Evolutionary conservation across 2,797 vertebrate species (phyloP).

Genomic region (Muscicapa striata): DNA sequence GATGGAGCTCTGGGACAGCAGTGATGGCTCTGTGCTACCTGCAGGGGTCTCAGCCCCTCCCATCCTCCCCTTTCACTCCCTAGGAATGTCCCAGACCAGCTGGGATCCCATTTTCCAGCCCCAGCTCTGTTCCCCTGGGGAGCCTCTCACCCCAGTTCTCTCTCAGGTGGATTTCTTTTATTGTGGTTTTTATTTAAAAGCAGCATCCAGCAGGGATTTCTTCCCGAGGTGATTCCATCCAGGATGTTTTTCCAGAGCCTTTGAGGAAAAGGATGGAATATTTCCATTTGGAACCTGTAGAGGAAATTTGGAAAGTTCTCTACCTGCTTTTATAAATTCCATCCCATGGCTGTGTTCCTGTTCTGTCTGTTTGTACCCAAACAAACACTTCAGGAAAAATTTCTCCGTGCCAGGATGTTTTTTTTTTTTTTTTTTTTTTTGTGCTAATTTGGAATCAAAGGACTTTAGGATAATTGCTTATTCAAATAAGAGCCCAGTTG

Average conservation of each 20-base stretch:
- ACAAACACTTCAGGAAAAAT: background rate
- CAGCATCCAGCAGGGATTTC: accelerated
- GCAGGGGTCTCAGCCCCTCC: background rate
- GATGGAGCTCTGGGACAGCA: background rate
- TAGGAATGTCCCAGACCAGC: background rate
- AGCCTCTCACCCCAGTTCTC: background rate
- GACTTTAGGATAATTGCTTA: background rate
- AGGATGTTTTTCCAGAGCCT: background rate
- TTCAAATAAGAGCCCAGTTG: background rate
- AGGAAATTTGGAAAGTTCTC: background rate
- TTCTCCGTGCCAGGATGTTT: background rate
- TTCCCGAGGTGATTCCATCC: accelerated
- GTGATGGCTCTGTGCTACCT: background rate
- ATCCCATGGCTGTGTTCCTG: accelerated
- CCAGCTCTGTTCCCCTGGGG: accelerated
- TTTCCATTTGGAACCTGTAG: accelerated
- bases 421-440: background rate
- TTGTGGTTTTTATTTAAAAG: background rate
- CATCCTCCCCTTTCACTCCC: accelerated
- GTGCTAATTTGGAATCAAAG: constrained; percentile 37
- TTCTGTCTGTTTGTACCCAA: background rate
- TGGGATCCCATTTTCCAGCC: background rate
- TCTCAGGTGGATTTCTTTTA: background rate
- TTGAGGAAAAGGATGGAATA: background rate
- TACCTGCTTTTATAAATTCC: accelerated